Percentiles rank a stretch among this genome's conserved stretches.
These are phyloP conservation scores for Fistularia tabacaria DNA, from an alignment of 2,797 vertebrate genomes.

Conservation along the genomic window DNA sequence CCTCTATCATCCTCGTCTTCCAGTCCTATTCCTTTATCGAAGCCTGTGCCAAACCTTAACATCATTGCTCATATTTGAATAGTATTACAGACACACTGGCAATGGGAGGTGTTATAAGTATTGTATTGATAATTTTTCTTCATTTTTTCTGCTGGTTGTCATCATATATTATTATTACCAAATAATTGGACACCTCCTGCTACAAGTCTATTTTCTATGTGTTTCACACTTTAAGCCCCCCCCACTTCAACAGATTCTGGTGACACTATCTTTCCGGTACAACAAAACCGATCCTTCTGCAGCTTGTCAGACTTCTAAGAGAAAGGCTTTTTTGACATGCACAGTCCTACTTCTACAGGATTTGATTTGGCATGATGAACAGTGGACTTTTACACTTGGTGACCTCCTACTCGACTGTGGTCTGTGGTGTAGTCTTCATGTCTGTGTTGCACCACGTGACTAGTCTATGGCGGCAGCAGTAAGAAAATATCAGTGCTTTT, in stretches of 20 bases:
- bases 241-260: conserved; percentile 48
- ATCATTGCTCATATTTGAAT: conserved; percentile 58
- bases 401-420: conserved; percentile 33
- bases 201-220: conserved; percentile 48
- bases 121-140: conserved; percentile 48
- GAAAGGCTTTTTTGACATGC: conserved; percentile 55
- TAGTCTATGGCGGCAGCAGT: not conserved
- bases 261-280: conserved; percentile 63
- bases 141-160: conserved; percentile 36
- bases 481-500: too few relatives aligned
- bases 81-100: conserved; percentile 44
- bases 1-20: conserved; percentile 44
- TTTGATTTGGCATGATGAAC: conserved; percentile 45
- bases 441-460: not conserved
- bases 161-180: conserved; percentile 60
- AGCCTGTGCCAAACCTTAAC: conserved; percentile 56
- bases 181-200: conserved; percentile 45
- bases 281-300: conserved; percentile 67
- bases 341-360: conserved; percentile 42
- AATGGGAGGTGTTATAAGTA: conserved; percentile 50
- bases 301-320: conserved; percentile 55
- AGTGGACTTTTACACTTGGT: conserved; percentile 28
- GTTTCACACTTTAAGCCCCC: conserved; percentile 15
- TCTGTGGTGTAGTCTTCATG: not conserved
- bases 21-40: conserved; percentile 23